These are phyloP conservation scores for Brienomyrus brachyistius DNA, from an alignment of 2,113 vertebrate genomes.

Conservation along the genomic window DNA sequence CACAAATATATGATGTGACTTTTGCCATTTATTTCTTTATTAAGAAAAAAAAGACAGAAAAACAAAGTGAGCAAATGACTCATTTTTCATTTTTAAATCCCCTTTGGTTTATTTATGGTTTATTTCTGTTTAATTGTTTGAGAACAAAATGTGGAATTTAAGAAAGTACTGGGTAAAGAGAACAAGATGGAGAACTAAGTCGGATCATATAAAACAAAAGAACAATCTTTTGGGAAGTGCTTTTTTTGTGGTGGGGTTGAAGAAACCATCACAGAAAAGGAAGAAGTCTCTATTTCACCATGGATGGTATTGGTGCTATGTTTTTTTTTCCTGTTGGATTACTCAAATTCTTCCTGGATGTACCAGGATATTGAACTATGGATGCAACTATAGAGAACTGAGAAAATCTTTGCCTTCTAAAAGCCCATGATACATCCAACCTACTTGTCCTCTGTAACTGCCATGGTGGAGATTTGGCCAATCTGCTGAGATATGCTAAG, in stretches of 20 bases:
- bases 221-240: conserved; percentile 29
- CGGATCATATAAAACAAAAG: conserved; percentile 49
- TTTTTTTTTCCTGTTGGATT: conserved; percentile 47
- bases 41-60: conserved; percentile 40
- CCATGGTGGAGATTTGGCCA: not conserved
- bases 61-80: conserved; percentile 57
- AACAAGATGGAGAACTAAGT: conserved; percentile 41
- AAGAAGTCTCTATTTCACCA: not conserved
- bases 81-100: conserved; percentile 35
- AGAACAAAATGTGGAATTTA: conserved; percentile 47
- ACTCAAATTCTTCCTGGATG: conserved; percentile 36
- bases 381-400: conserved; percentile 23
- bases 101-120: conserved; percentile 61
- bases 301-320: conserved; percentile 35
- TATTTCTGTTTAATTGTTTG: conserved; percentile 44
- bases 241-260: conserved; percentile 41
- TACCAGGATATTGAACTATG: conserved; percentile 24
- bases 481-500: not conserved
- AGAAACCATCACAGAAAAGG: conserved; percentile 22
- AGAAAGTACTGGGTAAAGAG: conserved; percentile 26
- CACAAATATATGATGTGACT: conserved; percentile 56
- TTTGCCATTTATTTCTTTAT: conserved; percentile 49
- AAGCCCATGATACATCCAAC: not conserved
- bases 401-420: not conserved
- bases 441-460: not conserved